Base-by-base conservation (phyloP, 1,140 invertebrate species). In the Macrobrachium rosenbergii region DNA sequence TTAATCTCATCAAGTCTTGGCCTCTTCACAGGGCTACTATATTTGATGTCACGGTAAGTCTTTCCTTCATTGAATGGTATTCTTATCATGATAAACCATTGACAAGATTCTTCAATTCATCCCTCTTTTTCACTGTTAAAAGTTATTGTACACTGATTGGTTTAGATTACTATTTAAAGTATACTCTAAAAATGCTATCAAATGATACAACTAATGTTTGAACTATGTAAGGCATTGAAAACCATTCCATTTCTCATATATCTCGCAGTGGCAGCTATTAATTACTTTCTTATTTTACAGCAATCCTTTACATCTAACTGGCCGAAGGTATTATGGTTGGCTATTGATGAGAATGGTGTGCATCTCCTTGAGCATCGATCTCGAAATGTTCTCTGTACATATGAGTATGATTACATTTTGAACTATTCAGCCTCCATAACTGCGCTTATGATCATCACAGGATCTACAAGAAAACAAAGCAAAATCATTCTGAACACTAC, bases 231-330 rank as follows among this genome's bases (percentile, higher is more conserved):
- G 8, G 12, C 52, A 52, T 52, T 52, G 52, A 52, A 52, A 52
- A 8, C 12, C 12, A 8, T 52, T 52, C 52, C 12, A 52, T 52
- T 5, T 52, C 12, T 52, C 12, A 10, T 10, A 52, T 52, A 12
- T 12, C 12, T 52, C 2, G 52, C 7, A 10, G 7, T 52, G 12
- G 52, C 52, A 52, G 7, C 12, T 8, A 5, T 82, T 73, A 28
- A 14, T 78, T 62, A 62, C 67, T 83, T 3, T 82, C 19, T 86
- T 89, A 69, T 88, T 88, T 90, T 91, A 92, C 92, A 96, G 95
- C 97, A 99, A 95, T 97, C 97, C 21, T 98, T 98, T 91, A 98
- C 97, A 3, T 98, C 97, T 16, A 98, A 97, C 91, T 98, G 98
- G 96, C 98, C 98, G 10, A 92, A 93, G 81, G 85, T 91, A 28